These are phyloP conservation scores for Umimayanthus kanabou DNA, from an alignment of 92 coral and sea anemone species.

Conservation along the genomic window DNA sequence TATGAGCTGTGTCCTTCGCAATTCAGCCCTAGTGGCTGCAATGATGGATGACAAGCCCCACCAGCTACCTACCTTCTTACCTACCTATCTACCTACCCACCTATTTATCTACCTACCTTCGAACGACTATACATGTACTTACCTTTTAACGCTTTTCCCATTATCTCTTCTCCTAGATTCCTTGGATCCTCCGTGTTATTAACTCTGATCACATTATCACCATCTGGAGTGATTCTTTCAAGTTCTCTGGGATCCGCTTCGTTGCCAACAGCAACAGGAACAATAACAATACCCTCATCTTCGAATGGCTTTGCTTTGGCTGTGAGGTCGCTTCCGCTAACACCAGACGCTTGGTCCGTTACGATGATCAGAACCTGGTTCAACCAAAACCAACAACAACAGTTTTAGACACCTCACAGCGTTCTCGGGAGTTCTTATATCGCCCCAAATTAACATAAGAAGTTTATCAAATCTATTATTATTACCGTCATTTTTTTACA, in stretches of 20 bases:
- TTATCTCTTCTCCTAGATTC: constrained; percentile 60
- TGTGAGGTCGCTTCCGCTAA: not conserved
- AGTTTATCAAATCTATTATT: no score
- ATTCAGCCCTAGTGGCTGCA: no score
- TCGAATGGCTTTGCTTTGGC: constrained; percentile 37
- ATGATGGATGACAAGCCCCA: no score
- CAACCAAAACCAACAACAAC: not conserved
- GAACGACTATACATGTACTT: no score
- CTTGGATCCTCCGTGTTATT: constrained; percentile 59
- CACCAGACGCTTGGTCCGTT: not conserved
- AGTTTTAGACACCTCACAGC: not conserved
- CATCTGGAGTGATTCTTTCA: constrained; percentile 43
- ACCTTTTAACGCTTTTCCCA: constrained; percentile 63
- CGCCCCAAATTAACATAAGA: no score
- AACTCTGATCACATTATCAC: constrained; percentile 59
- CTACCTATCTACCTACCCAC: no score
- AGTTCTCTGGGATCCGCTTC: constrained; percentile 47
- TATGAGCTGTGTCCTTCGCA: no score
- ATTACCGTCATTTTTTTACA: no score
- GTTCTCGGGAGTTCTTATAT: no score
- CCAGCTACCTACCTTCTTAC: no score
- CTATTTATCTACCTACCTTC: no score
- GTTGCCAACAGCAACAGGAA: constrained; percentile 47
- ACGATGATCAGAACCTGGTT: not conserved
- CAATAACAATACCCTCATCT: constrained; percentile 39